phyloP scores from a whole-genome alignment of 2,888 invertebrate species.

The Tetragonisca angustula region DNA sequence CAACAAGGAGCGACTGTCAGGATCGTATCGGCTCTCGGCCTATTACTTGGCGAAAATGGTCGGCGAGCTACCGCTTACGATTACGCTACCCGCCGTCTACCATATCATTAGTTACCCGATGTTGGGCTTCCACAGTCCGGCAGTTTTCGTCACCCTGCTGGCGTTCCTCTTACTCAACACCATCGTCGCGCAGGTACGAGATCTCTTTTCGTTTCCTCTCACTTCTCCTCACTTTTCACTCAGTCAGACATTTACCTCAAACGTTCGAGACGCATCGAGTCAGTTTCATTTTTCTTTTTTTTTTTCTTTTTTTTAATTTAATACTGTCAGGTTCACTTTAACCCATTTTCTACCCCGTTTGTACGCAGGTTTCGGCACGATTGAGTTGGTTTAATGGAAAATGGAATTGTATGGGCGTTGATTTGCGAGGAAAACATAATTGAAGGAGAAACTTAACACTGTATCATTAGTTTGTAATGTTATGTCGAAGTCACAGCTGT shows the following conservation, averaged over 20 bases:
- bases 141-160: constrained; percentile 89
- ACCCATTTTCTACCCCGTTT: background rate
- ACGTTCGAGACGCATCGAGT: too few species aligned
- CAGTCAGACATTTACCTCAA: background rate
- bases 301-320: background rate
- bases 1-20: constrained; percentile 91
- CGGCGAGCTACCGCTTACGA: constrained; percentile 90
- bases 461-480: too few species aligned
- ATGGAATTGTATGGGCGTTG: background rate
- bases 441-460: too few species aligned
- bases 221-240: background rate
- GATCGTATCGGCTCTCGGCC: constrained; percentile 91
- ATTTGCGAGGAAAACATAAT: background rate
- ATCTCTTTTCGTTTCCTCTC: too few species aligned
- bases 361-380: background rate
- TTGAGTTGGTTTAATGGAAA: background rate
- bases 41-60: constrained; percentile 93
- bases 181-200: constrained; percentile 88
- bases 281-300: too few species aligned
- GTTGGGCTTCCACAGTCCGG: constrained; percentile 88
- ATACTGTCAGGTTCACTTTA: background rate
- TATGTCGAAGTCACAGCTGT: too few species aligned
- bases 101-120: constrained; percentile 91
- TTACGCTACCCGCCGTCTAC: constrained; percentile 91
- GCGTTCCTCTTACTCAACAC: constrained; percentile 89